These are phyloP conservation scores for Hydraecia micacea DNA, from an alignment of 2,888 invertebrate genomes.

Conservation along the genomic window DNA sequence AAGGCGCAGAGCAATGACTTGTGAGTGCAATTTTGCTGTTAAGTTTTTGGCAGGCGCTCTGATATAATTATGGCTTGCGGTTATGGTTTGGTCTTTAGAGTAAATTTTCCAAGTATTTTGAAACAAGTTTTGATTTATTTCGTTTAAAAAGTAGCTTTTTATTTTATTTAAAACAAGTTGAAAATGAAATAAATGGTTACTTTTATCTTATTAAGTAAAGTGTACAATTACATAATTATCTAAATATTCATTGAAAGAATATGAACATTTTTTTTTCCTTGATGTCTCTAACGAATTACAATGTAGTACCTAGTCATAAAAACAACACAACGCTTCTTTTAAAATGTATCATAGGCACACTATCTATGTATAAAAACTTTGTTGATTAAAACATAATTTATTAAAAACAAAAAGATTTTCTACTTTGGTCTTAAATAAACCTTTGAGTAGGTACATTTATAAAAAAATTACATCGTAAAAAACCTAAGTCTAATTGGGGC, in stretches of 20 bases:
- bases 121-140: neutral
- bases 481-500: slow-evolving; percentile 33
- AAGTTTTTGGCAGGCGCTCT: slow-evolving; percentile 53
- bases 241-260: too few relatives aligned
- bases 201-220: too few relatives aligned
- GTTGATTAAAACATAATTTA: neutral
- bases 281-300: too few relatives aligned
- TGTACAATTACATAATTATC: too few relatives aligned
- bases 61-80: neutral
- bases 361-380: too few relatives aligned
- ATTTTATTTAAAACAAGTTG: neutral
- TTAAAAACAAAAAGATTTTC: neutral
- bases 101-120: neutral
- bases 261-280: too few relatives aligned
- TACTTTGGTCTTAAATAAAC: neutral
- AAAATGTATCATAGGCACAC: too few relatives aligned
- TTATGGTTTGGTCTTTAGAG: neutral
- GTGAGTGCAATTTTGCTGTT: slow-evolving; percentile 53
- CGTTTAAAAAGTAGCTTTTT: neutral
- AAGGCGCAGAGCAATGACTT: slow-evolving; percentile 55
- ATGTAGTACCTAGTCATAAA: too few relatives aligned
- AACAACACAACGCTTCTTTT: too few relatives aligned
- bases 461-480: slow-evolving; percentile 31
- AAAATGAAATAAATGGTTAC: neutral
- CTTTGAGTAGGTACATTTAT: too few relatives aligned